A percentile compares a stretch with the other conserved stretches of the same genome.
These are phyloP conservation scores for Drosophila birchii DNA, from an alignment of 2,888 invertebrate genomes.

Conservation along the genomic window DNA sequence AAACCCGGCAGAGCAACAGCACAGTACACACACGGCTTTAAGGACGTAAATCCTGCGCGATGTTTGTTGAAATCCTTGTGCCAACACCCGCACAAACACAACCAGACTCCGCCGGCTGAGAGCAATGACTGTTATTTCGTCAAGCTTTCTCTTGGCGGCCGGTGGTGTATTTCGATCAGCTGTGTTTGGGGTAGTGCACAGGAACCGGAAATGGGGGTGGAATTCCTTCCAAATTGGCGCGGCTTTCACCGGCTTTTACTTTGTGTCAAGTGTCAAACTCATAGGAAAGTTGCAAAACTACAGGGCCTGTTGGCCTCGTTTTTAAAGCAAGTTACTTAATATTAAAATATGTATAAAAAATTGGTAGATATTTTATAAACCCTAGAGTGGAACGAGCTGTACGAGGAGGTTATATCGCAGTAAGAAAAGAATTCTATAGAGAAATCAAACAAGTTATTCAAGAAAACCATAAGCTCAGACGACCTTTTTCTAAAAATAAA, in stretches of 20 bases:
- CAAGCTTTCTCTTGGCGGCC: conserved; percentile 3
- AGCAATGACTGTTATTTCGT: conserved; percentile 28
- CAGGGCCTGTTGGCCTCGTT: too few species aligned
- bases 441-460: too few species aligned
- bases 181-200: conserved; percentile 19
- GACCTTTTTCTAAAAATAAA: too few species aligned
- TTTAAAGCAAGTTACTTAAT: not conserved
- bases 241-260: not conserved
- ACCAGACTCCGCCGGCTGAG: conserved; percentile 37
- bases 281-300: not conserved
- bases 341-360: not conserved
- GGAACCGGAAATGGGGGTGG: conserved; percentile 8
- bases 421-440: too few species aligned
- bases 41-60: conserved; percentile 54
- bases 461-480: too few species aligned
- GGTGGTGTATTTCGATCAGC: conserved; percentile 25
- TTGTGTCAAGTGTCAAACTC: not conserved
- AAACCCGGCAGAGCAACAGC: not conserved
- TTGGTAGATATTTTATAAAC: not conserved
- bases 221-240: conserved; percentile 12
- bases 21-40: conserved; percentile 22
- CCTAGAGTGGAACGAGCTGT: not conserved
- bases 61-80: conserved; percentile 4
- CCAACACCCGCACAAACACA: conserved; percentile 24
- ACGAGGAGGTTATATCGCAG: too few species aligned